Percentiles rank a stretch among this genome's conserved stretches.
Conservation (phyloP, 2,888 invertebrate species). For the Hemistola chrysoprasaria region DNA sequence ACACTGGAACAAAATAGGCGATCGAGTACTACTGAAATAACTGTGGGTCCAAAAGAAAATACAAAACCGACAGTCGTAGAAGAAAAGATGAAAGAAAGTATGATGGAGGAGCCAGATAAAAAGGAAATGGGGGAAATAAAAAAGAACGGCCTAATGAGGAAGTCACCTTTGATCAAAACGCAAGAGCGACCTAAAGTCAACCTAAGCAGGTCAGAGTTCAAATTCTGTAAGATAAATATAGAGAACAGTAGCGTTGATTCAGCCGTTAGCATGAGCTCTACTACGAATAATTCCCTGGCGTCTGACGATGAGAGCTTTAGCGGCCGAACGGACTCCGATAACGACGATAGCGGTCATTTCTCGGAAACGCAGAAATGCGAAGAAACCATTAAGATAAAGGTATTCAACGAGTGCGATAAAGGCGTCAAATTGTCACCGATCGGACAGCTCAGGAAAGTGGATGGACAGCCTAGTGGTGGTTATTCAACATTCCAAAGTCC, state of each 20-base stretch:
- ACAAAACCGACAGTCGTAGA: constrained; percentile 72
- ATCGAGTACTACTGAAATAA: constrained; percentile 60
- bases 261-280: constrained; percentile 82
- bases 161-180: constrained; percentile 85
- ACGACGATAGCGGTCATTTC: constrained; percentile 79
- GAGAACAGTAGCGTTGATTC: constrained; percentile 76
- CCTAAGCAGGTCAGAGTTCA: constrained; percentile 76
- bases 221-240: constrained; percentile 79
- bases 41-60: constrained; percentile 53
- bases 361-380: constrained; percentile 74
- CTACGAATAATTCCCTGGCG: constrained; percentile 75
- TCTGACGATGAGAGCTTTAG: constrained; percentile 78
- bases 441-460: constrained; percentile 67
- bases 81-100: constrained; percentile 72
- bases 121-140: constrained; percentile 71
- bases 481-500: constrained; percentile 77
- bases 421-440: constrained; percentile 70
- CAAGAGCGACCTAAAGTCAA: constrained; percentile 86
- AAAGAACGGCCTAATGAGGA: constrained; percentile 77
- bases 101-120: constrained; percentile 71
- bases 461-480: constrained; percentile 67
- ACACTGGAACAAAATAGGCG: constrained; percentile 86
- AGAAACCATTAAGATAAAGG: constrained; percentile 77
- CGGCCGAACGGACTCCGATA: constrained; percentile 82
- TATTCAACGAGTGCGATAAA: constrained; percentile 72